These are phyloP conservation scores for Leptinotarsa rubiginosa DNA, from an alignment of 2,888 invertebrate species.

Conservation along the genomic window DNA sequence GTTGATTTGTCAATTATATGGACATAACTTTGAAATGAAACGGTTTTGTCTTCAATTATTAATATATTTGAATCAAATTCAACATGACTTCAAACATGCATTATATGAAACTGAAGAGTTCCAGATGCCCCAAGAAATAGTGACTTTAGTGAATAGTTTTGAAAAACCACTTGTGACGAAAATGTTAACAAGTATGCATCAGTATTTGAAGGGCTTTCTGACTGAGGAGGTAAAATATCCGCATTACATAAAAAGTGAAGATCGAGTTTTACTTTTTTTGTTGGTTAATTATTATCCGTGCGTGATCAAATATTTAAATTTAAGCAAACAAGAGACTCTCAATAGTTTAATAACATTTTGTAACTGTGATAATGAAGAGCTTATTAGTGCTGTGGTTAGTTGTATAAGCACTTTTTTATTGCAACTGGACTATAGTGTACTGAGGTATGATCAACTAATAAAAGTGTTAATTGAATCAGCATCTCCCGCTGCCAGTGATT, in stretches of 20 bases:
- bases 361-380: slow-evolving; percentile 56
- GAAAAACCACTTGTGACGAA: slow-evolving; percentile 44
- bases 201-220: slow-evolving; percentile 51
- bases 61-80: slow-evolving; percentile 52
- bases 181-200: slow-evolving; percentile 52
- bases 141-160: slow-evolving; percentile 48
- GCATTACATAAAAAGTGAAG: slow-evolving; percentile 48
- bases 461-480: slow-evolving; percentile 53
- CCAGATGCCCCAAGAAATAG: slow-evolving; percentile 50
- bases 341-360: slow-evolving; percentile 55
- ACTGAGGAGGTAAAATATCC: slow-evolving; percentile 49
- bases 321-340: slow-evolving; percentile 55
- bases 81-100: slow-evolving; percentile 47
- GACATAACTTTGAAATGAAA: slow-evolving; percentile 49
- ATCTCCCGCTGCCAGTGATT: slow-evolving; percentile 55
- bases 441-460: slow-evolving; percentile 51
- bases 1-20: slow-evolving; percentile 52
- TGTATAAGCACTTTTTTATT: slow-evolving; percentile 56
- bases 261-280: slow-evolving; percentile 52
- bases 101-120: slow-evolving; percentile 52
- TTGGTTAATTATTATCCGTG: slow-evolving; percentile 59
- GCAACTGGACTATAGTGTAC: slow-evolving; percentile 51
- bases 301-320: slow-evolving; percentile 53
- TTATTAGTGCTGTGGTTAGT: slow-evolving; percentile 57
- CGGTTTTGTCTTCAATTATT: slow-evolving; percentile 53